phyloP scores from a whole-genome alignment of 2,888 invertebrate genomes.

The Pseudococcus viburni region DNA sequence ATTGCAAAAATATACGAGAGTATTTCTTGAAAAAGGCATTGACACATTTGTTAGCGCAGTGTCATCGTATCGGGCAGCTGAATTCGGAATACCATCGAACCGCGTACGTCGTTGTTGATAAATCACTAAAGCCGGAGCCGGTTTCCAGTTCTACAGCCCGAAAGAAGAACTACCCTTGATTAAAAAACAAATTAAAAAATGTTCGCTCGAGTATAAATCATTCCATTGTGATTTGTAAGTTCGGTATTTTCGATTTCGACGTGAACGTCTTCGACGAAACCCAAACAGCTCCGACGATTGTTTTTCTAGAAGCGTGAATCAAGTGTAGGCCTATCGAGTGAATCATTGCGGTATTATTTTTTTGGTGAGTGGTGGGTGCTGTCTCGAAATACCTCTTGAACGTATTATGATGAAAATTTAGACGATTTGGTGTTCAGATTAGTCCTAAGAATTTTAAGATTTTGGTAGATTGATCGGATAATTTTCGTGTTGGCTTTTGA shows the following conservation, averaged over 20 bases:
- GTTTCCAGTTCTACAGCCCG: conserved; percentile 42
- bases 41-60: conserved; percentile 10
- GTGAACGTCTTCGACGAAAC: conserved; percentile 3
- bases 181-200: conserved; percentile 49
- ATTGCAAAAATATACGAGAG: background rate
- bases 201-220: conserved; percentile 44
- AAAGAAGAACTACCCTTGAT: conserved; percentile 49
- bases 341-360: conserved; percentile 10
- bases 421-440: background rate
- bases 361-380: background rate
- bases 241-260: conserved; percentile 8
- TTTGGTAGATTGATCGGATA: too few relatives aligned
- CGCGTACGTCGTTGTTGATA: background rate
- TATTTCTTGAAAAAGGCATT: conserved; percentile 25
- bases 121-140: conserved; percentile 40
- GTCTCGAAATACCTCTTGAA: background rate
- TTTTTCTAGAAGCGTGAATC: conserved; percentile 12
- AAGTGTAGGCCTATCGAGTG: conserved; percentile 14
- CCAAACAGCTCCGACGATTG: background rate
- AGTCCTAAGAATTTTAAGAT: too few relatives aligned
- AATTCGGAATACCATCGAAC: conserved; percentile 13
- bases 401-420: background rate
- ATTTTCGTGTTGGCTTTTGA: too few relatives aligned
- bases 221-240: conserved; percentile 42
- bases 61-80: background rate